These are phyloP conservation scores for Champsocephalus gunnari DNA, from an alignment of 2,797 vertebrate species.

Conservation along the genomic window DNA sequence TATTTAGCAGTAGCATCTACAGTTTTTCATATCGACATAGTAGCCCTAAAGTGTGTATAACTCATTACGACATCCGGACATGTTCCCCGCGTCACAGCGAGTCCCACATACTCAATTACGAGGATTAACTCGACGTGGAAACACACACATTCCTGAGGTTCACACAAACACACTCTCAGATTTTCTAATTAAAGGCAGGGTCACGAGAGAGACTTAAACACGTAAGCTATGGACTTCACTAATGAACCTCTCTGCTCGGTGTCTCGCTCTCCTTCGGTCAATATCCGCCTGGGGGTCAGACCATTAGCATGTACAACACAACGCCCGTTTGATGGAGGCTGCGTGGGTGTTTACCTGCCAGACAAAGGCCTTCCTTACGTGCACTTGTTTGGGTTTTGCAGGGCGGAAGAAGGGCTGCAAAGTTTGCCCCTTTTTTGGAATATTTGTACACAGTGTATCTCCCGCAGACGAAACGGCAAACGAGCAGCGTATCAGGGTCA, in stretches of 20 bases:
- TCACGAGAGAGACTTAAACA: conserved; percentile 65
- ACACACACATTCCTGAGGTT: conserved; percentile 27
- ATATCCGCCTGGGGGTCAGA: conserved; percentile 62
- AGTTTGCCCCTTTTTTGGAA: conserved; percentile 14
- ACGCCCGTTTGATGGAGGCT: conserved; percentile 7
- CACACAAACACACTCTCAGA: conserved; percentile 5
- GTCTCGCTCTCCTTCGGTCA: conserved; percentile 41
- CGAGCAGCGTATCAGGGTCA: conserved; percentile 51
- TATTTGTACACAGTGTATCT: conserved; percentile 25
- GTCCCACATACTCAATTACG: conserved; percentile 31
- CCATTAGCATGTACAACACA: conserved; percentile 38
- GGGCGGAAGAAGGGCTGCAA: neutral
- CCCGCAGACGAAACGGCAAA: conserved; percentile 27
- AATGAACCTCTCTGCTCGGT: conserved; percentile 64
- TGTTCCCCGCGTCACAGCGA: conserved; percentile 10
- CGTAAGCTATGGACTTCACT: conserved; percentile 58
- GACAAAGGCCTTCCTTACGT: conserved; percentile 24
- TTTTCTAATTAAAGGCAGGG: conserved; percentile 72
- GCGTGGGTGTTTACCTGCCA: conserved; percentile 8
- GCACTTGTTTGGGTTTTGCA: conserved; percentile 1
- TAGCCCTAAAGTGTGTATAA: conserved; percentile 20
- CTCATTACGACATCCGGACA: conserved; percentile 27
- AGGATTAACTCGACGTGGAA: neutral
- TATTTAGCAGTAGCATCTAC: conserved; percentile 12
- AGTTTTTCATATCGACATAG: conserved; percentile 31